Evolutionary conservation across 2,888 invertebrate species (phyloP).

Genomic region (Altica lythri): DNA sequence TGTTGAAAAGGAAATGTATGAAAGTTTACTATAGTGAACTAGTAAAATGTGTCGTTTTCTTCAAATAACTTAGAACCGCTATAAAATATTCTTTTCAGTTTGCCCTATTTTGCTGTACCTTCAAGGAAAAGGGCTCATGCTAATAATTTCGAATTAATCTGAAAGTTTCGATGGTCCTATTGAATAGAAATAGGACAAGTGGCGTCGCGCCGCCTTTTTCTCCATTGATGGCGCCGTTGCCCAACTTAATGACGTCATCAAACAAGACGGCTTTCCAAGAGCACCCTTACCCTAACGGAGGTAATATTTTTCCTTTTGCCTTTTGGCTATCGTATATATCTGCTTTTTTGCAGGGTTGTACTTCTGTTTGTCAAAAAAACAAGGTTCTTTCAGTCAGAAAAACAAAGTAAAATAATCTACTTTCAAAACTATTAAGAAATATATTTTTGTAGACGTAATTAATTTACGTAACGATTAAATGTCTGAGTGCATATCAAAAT

Average conservation of each 20-base stretch:
- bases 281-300: constrained; percentile 38
- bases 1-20: too few species aligned
- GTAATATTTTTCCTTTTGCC: constrained; percentile 33
- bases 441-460: too few species aligned
- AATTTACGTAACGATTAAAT: too few species aligned
- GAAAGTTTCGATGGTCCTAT: constrained; percentile 12
- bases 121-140: constrained; percentile 5
- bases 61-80: not conserved
- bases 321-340: constrained; percentile 18
- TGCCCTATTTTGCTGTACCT: constrained; percentile 3
- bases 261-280: constrained; percentile 48
- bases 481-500: too few species aligned
- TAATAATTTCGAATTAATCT: constrained; percentile 15
- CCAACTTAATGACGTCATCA: constrained; percentile 51
- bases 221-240: constrained; percentile 45
- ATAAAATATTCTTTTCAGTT: not conserved
- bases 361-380: not conserved
- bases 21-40: too few species aligned
- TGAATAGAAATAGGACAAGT: constrained; percentile 42
- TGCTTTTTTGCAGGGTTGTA: constrained; percentile 12
- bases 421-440: too few species aligned
- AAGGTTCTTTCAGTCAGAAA: too few species aligned
- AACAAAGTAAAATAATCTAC: too few species aligned
- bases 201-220: constrained; percentile 47
- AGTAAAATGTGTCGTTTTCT: too few species aligned